Conservation (phyloP, 2,888 invertebrate species). For the Andricus curvator region DNA sequence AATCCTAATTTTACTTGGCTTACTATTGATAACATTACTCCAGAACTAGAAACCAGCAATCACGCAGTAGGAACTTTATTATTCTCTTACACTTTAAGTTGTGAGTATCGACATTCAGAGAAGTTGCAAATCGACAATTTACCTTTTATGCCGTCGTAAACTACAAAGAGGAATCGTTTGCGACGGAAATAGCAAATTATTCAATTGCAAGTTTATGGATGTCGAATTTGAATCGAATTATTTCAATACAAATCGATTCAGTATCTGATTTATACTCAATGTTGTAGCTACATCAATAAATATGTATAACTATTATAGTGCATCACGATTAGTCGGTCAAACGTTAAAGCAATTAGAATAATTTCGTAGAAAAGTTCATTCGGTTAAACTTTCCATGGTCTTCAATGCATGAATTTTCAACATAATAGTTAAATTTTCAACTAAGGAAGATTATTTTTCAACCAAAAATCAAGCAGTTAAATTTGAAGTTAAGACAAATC, state of each 20-base stretch:
- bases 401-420: too few species aligned
- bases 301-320: too few species aligned
- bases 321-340: too few species aligned
- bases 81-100: slow-evolving; percentile 3
- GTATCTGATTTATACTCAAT: too few species aligned
- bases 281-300: too few species aligned
- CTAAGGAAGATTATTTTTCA: too few species aligned
- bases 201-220: slow-evolving; percentile 48
- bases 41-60: background rate
- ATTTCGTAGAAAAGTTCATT: too few species aligned
- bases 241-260: background rate
- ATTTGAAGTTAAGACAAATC: too few species aligned
- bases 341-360: too few species aligned
- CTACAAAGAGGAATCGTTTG: slow-evolving; percentile 61
- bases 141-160: slow-evolving; percentile 65
- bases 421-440: too few species aligned
- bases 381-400: too few species aligned
- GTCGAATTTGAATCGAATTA: background rate
- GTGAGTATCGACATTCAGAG: slow-evolving; percentile 4
- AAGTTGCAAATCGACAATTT: slow-evolving; percentile 61
- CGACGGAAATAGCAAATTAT: slow-evolving; percentile 61
- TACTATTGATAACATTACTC: background rate
- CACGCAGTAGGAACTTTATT: background rate
- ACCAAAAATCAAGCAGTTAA: too few species aligned
- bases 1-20: background rate